Percentiles rank a stretch among this genome's conserved stretches.
phyloP scores from a whole-genome alignment of 2,888 invertebrate genomes.

The Stenodera caucasica region DNA sequence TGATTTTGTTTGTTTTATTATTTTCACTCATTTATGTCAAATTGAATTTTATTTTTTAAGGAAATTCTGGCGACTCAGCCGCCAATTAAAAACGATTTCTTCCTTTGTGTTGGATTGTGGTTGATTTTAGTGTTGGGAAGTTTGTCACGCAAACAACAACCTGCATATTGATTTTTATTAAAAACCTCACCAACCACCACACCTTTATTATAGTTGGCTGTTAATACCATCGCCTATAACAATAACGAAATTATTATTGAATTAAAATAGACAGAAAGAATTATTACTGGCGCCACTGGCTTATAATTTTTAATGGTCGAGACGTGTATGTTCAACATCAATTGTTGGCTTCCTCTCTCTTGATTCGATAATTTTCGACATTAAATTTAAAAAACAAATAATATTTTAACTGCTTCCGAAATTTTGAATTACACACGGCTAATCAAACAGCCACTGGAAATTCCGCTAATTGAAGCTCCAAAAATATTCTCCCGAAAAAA shows the following conservation, averaged over 20 bases:
- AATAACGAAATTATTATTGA: conserved; percentile 6
- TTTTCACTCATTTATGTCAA: conserved; percentile 16
- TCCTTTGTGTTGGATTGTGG: background rate
- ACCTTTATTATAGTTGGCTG: conserved; percentile 34
- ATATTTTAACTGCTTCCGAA: too few relatives aligned
- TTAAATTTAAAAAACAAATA: too few relatives aligned
- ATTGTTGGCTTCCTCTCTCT: conserved; percentile 34
- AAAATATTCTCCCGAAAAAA: too few relatives aligned
- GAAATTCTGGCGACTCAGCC: background rate
- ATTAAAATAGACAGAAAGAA: conserved; percentile 3
- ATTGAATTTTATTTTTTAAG: conserved; percentile 17
- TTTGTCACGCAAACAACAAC: conserved; percentile 49
- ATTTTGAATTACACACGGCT: too few relatives aligned
- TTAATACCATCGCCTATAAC: background rate
- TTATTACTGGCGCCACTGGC: conserved; percentile 2
- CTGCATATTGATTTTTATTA: conserved; percentile 49
- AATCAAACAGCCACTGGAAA: too few relatives aligned
- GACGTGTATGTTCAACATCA: conserved; percentile 17
- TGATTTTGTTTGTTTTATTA: conserved; percentile 23
- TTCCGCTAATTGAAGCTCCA: too few relatives aligned
- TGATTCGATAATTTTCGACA: conserved; percentile 28
- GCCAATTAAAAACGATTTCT: background rate
- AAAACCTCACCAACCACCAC: conserved; percentile 45
- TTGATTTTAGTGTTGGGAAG: conserved; percentile 36
- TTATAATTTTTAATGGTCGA: background rate